Evolutionary conservation across 1,140 invertebrate genomes (phyloP), one percentile per base, ranked within the genome.

Genomic region (Cydia amplana): DNA sequence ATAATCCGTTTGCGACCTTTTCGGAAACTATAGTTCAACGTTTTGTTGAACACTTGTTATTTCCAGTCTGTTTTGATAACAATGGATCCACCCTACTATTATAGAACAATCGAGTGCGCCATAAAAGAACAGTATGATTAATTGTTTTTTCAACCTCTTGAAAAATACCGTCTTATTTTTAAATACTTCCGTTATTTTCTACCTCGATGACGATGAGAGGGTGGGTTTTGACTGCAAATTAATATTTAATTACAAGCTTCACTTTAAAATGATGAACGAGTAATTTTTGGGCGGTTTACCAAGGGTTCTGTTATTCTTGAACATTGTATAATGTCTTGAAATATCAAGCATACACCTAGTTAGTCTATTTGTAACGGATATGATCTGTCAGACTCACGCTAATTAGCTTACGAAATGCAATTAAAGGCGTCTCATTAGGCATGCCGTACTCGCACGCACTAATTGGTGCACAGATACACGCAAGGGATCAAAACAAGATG

Each of bases 151-250:
- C 86, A 85, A 88, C 89, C 89, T 91, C 88, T 89, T 91, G 85
- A 88, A 91, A 75, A 92, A 92, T 87, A 92, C 85, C 83, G 89
- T 87, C 87, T 90, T 89, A 89, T 92, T 90, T 90, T 85, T 91
- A 91, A 92, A 88, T 82, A 91, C 91, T 88, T 91, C 90, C 91
- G 89, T 89, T 89, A 92, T 92, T 92, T 92, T 92, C 91, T 89
- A 85, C 88, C 85, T 87, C 88, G 86, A 87, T 91, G 87, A 83
- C 85, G 82, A 83, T 87, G 86, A 89, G 86, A 88, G 84, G 86
- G 84, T 81, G 84, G 83, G 87, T 88, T 90, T 83, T 82, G 83
- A 85, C 80, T 87, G 87, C 81, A 92, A 90, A 91, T 91, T 87
- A 88, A 90, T 91, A 89, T 86, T 85, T 86, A 87, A 91, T 90